Conservation (phyloP, 1,140 invertebrate genomes). For the Caenorhabditis latens region DNA sequence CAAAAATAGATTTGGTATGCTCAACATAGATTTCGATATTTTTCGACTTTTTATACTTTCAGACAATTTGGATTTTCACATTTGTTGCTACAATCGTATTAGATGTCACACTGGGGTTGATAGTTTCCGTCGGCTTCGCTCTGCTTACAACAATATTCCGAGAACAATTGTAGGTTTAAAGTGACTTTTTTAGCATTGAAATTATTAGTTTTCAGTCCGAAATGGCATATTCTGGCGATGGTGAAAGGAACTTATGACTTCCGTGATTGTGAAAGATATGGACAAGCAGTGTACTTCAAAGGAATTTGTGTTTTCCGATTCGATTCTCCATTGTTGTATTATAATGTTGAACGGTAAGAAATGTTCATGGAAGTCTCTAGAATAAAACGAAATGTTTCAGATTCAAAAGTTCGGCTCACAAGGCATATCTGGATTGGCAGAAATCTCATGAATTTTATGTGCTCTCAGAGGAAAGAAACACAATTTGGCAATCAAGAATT, state of each 20-base stretch:
- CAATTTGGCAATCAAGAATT: not conserved
- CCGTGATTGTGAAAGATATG: conserved; percentile 74
- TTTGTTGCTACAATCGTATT: not conserved
- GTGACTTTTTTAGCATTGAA: not conserved
- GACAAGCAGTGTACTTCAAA: conserved; percentile 55
- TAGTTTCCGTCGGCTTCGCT: conserved; percentile 72
- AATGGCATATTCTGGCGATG: conserved; percentile 76
- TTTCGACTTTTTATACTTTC: not conserved
- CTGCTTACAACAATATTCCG: conserved; percentile 74
- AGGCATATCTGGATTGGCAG: conserved; percentile 67
- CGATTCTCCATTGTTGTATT: conserved; percentile 76
- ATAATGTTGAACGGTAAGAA: conserved; percentile 72
- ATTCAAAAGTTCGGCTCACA: conserved; percentile 74
- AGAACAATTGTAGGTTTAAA: conserved; percentile 63
- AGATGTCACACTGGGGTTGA: conserved; percentile 63
- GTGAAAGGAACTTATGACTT: conserved; percentile 75
- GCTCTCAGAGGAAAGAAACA: conserved; percentile 50
- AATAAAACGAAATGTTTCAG: conserved; percentile 23
- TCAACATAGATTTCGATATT: not conserved
- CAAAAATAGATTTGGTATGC: conserved; percentile 39
- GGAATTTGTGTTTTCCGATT: conserved; percentile 77
- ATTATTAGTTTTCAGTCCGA: conserved; percentile 66
- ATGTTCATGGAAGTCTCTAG: not conserved
- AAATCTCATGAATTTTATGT: conserved; percentile 64
- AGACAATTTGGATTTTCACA: conserved; percentile 15